phyloP scores from a whole-genome alignment of 2,797 vertebrate species.

The Phrynocephalus guinanensis region DNA sequence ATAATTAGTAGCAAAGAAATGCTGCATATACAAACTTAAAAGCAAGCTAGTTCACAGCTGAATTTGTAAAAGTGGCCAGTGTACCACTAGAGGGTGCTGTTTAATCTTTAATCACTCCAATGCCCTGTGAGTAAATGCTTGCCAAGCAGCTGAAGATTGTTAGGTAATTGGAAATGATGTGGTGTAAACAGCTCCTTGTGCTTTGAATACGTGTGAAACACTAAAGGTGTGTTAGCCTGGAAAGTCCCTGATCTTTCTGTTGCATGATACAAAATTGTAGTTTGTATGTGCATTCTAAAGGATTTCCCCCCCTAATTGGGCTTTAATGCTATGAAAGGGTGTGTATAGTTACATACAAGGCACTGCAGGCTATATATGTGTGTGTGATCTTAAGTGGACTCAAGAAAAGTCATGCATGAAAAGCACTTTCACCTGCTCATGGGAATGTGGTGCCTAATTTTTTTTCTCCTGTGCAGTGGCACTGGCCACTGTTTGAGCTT shows the following conservation, averaged over 20 bases:
- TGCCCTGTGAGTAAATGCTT: background rate
- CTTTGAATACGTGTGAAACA: background rate
- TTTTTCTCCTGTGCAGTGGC: background rate
- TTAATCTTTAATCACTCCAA: constrained; percentile 41
- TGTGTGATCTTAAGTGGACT: background rate
- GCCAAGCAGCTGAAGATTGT: background rate
- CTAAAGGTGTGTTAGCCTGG: background rate
- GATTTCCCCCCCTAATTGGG: background rate
- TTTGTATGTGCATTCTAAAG: background rate
- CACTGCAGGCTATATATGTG: background rate
- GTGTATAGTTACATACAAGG: background rate
- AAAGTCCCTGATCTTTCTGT: background rate
- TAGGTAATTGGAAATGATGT: background rate
- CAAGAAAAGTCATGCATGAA: background rate
- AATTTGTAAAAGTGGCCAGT: background rate
- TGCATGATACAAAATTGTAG: background rate
- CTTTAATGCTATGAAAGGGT: background rate
- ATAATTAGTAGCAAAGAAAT: background rate
- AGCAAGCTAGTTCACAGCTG: background rate
- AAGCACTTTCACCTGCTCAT: background rate
- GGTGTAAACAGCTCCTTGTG: background rate
- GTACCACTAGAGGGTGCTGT: constrained; percentile 66
- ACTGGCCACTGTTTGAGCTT: background rate
- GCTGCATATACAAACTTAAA: background rate
- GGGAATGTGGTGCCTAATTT: background rate